phyloP scores from a whole-genome alignment of 2,888 invertebrate genomes.

The Rhyacophila evoluta region DNA sequence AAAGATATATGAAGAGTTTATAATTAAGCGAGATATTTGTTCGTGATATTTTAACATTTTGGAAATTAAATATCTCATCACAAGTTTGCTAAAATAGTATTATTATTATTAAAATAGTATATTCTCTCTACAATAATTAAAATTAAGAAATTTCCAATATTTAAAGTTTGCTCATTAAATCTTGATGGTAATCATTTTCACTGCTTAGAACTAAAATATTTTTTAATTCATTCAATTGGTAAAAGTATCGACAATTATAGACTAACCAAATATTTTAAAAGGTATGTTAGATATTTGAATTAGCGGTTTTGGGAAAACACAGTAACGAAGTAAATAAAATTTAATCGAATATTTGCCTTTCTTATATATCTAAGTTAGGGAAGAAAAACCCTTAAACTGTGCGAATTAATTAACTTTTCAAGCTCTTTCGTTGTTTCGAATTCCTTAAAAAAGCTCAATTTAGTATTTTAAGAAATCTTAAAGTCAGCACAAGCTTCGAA shows the following conservation, averaged over 20 bases:
- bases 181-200: too few relatives aligned
- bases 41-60: too few relatives aligned
- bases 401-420: constrained; percentile 43
- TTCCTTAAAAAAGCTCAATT: constrained; percentile 32
- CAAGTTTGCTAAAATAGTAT: too few relatives aligned
- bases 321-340: not conserved
- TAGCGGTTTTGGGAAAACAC: not conserved
- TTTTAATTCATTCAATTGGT: not conserved
- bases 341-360: not conserved
- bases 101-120: too few relatives aligned
- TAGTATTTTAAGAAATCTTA: constrained; percentile 22
- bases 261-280: not conserved
- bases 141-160: too few relatives aligned
- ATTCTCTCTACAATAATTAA: too few relatives aligned
- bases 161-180: too few relatives aligned
- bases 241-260: not conserved
- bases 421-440: constrained; percentile 39
- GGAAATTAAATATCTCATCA: too few relatives aligned
- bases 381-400: constrained; percentile 28
- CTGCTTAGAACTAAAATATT: not conserved
- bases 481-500: constrained; percentile 30
- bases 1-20: too few relatives aligned
- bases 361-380: not conserved
- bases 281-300: not conserved
- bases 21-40: too few relatives aligned